phyloP scores from a whole-genome alignment of 2,797 vertebrate species.

The Syngnathus acus region DNA sequence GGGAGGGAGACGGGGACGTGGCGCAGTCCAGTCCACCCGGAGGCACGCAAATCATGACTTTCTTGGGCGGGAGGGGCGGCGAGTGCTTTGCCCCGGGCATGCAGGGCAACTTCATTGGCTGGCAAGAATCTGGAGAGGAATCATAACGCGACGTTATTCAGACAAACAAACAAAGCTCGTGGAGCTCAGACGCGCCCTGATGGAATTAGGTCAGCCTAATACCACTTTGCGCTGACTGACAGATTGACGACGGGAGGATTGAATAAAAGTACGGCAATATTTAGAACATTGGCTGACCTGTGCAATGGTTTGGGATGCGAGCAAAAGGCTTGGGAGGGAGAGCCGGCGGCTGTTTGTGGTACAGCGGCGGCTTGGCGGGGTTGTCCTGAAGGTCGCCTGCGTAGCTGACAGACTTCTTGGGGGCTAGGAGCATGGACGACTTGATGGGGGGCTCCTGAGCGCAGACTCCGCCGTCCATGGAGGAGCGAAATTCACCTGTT shows the following conservation, averaged over 20 bases:
- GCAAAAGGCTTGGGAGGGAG: conserved; percentile 96
- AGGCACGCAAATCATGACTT: conserved; percentile 97
- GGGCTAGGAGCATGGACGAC: conserved; percentile 81
- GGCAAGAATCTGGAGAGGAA: conserved; percentile 77
- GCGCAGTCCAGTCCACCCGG: conserved; percentile 80
- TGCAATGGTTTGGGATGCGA: conserved; percentile 89
- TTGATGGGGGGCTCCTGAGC: conserved; percentile 87
- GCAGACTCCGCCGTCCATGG: conserved; percentile 79
- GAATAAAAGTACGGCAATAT: conserved; percentile 59
- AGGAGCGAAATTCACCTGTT: conserved; percentile 84
- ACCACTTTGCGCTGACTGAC: conserved; percentile 46
- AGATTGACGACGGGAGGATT: conserved; percentile 44
- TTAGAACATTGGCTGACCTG: conserved; percentile 65
- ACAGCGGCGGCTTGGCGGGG: conserved; percentile 83
- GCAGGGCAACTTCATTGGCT: conserved; percentile 91
- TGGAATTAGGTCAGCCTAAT: conserved; percentile 54
- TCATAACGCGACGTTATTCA: not conserved
- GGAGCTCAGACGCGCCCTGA: conserved; percentile 26
- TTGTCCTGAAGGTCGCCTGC: conserved; percentile 85
- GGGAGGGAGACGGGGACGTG: conserved; percentile 56
- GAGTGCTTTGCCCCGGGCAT: conserved; percentile 88
- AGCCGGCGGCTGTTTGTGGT: conserved; percentile 95
- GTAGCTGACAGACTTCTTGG: conserved; percentile 86
- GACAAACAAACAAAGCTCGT: conserved; percentile 30
- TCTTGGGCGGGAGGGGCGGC: conserved; percentile 96